phyloP scores from a whole-genome alignment of 2,888 invertebrate species.

The Sinopyrophorus schimmeli region DNA sequence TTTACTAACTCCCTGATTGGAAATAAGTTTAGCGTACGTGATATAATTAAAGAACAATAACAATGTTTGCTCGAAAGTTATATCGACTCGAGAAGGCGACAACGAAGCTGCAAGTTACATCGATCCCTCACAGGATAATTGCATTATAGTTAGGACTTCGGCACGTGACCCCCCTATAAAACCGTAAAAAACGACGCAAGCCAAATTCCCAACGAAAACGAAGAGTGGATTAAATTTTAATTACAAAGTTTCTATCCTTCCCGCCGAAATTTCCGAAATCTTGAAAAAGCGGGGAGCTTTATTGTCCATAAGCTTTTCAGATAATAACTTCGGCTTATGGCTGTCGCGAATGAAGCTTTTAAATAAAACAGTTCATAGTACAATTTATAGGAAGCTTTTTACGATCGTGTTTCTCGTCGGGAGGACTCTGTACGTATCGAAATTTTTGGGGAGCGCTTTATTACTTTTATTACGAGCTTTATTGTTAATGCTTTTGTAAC shows the following conservation, averaged over 20 bases:
- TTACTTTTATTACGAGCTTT: too few species aligned
- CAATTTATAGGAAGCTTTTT: not conserved
- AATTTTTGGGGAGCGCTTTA: too few species aligned
- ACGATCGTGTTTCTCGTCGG: not conserved
- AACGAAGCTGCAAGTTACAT: conserved; percentile 10
- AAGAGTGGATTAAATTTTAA: too few species aligned
- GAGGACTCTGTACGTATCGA: not conserved
- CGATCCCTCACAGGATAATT: conserved; percentile 5
- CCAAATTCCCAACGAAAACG: too few species aligned
- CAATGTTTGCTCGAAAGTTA: conserved; percentile 4
- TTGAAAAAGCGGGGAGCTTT: too few species aligned
- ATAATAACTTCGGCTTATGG: not conserved
- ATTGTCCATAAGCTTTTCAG: too few species aligned
- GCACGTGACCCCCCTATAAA: too few species aligned
- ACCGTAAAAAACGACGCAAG: too few species aligned
- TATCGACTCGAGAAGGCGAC: conserved; percentile 7
- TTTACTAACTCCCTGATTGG: too few species aligned
- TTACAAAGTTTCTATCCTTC: too few species aligned
- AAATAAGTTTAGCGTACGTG: not conserved
- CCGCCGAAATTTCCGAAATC: too few species aligned
- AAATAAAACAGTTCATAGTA: not conserved
- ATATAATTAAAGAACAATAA: conserved; percentile 5
- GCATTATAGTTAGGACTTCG: conserved; percentile 4
- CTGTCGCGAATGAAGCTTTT: not conserved
- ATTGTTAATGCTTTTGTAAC: too few species aligned